These are phyloP conservation scores for Melozone crissalis DNA, from an alignment of 2,113 vertebrate genomes.

Conservation along the genomic window DNA sequence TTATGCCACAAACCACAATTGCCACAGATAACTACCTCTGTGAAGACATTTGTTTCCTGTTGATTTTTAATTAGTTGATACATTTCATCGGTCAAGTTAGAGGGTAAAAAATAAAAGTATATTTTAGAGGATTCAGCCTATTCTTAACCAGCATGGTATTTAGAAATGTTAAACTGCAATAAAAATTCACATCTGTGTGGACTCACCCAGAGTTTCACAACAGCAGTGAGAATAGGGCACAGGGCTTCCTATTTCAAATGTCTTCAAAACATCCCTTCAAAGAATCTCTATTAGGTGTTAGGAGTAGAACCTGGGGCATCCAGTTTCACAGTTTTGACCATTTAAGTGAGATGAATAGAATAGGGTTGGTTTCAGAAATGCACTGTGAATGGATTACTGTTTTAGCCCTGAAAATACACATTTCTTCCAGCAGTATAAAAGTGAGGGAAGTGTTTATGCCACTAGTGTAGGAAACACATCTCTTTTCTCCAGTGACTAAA, in stretches of 20 bases:
- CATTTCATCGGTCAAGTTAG: background rate
- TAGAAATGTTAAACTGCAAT: slow-evolving; percentile 30
- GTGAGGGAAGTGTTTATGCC: background rate
- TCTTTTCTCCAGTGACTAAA: slow-evolving; percentile 9
- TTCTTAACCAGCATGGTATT: slow-evolving; percentile 14
- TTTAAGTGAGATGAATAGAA: slow-evolving; percentile 42
- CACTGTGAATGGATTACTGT: slow-evolving; percentile 47
- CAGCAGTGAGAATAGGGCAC: slow-evolving; percentile 23
- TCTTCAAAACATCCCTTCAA: slow-evolving; percentile 59
- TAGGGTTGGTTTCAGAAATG: background rate
- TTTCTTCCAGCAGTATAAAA: slow-evolving; percentile 31
- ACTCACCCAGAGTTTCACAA: slow-evolving; percentile 36
- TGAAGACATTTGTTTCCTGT: slow-evolving; percentile 36
- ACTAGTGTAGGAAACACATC: slow-evolving; percentile 30
- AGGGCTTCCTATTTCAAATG: slow-evolving; percentile 55
- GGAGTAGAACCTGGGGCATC: slow-evolving; percentile 46
- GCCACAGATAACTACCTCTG: background rate
- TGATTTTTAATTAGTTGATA: slow-evolving; percentile 8
- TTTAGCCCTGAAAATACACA: slow-evolving; percentile 32
- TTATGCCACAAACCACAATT: slow-evolving; percentile 26
- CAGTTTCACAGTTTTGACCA: slow-evolving; percentile 52
- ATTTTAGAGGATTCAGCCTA: slow-evolving; percentile 16
- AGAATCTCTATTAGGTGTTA: slow-evolving; percentile 60
- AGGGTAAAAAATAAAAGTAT: background rate
- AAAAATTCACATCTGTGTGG: slow-evolving; percentile 35